Percentiles rank a stretch among this genome's conserved stretches.
Conservation (phyloP, 2,113 vertebrate species). For the Dunckerocampus dactyliophorus region DNA sequence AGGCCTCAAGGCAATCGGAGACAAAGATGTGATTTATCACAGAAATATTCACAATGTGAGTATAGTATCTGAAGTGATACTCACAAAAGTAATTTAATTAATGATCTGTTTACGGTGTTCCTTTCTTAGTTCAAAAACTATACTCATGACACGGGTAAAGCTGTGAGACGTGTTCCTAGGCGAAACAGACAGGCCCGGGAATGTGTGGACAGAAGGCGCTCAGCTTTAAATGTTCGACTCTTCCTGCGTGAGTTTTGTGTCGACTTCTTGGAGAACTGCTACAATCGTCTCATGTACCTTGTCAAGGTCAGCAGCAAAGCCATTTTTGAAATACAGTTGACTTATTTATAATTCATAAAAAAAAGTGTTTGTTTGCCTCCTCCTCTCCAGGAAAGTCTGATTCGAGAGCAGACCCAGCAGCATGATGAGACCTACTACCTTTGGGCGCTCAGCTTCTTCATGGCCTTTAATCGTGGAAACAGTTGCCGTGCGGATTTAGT, state of each 20-base stretch:
- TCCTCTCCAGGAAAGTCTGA: constrained; percentile 79
- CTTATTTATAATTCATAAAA: too few species aligned
- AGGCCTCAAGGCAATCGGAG: constrained; percentile 88
- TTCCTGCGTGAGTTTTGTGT: constrained; percentile 87
- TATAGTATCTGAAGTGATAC: not conserved
- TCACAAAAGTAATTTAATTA: not conserved
- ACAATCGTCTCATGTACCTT: constrained; percentile 90
- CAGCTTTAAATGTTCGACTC: constrained; percentile 85
- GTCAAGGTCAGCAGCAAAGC: constrained; percentile 80
- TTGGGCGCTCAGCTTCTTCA: constrained; percentile 93
- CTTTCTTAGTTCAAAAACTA: constrained; percentile 82
- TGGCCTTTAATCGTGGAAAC: constrained; percentile 89
- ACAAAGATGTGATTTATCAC: constrained; percentile 88
- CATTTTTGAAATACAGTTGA: not conserved
- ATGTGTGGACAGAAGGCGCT: constrained; percentile 70
- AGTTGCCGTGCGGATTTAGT: constrained; percentile 86
- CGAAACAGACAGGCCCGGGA: constrained; percentile 77
- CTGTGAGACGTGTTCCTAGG: constrained; percentile 77
- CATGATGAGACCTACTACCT: constrained; percentile 95
- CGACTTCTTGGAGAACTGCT: constrained; percentile 91
- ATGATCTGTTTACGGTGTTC: not conserved
- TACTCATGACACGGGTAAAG: constrained; percentile 85
- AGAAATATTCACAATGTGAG: constrained; percentile 88
- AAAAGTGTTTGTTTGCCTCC: not conserved
- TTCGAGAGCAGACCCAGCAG: constrained; percentile 86